These are phyloP conservation scores for Cephalopachus bancanus DNA, from an alignment of 2,797 vertebrate genomes.

Conservation along the genomic window DNA sequence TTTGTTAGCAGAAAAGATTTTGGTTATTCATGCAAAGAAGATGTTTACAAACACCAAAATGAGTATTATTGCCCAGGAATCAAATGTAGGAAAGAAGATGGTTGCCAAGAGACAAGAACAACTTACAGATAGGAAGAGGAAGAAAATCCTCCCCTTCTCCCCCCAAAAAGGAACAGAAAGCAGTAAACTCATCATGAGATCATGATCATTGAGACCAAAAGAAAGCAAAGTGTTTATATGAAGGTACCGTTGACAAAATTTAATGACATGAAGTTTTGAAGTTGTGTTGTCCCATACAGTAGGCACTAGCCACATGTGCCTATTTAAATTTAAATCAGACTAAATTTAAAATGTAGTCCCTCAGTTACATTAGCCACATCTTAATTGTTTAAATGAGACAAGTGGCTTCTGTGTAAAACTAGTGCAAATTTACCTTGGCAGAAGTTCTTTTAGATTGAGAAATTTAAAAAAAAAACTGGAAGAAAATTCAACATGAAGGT, in stretches of 20 bases:
- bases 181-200: not conserved
- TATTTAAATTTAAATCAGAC: constrained; percentile 27
- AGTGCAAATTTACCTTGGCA: not conserved
- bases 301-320: no score
- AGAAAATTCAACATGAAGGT: not conserved
- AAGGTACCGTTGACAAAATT: not conserved
- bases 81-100: not conserved
- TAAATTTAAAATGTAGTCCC: not conserved
- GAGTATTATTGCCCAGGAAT: not conserved
- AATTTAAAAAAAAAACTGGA: not conserved
- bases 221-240: not conserved
- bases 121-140: not conserved
- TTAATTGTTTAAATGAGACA: not conserved
- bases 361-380: not conserved
- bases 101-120: not conserved
- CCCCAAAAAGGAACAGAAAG: not conserved
- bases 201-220: not conserved
- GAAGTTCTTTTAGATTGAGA: not conserved
- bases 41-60: not conserved
- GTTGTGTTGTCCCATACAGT: not conserved
- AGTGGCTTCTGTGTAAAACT: not conserved
- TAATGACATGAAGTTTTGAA: not conserved
- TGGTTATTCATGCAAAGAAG: not conserved
- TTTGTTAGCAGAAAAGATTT: not conserved
- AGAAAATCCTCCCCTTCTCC: not conserved